These are phyloP conservation scores for Holothuria leucospilota DNA, from an alignment of 53 echinoderm and acorn worm genomes.

Conservation along the genomic window DNA sequence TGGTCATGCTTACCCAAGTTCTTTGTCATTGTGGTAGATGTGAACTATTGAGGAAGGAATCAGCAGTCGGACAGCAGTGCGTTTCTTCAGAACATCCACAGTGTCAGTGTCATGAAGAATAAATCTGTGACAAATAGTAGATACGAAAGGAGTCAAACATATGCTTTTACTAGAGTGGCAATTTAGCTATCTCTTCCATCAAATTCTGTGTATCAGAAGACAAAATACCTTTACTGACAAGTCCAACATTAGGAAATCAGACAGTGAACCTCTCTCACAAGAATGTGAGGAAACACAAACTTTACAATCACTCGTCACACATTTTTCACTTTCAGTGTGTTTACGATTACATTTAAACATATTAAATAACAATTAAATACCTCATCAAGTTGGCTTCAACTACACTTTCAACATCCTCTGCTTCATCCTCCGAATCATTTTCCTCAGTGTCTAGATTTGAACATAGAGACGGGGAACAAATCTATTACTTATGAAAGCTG, in stretches of 20 bases:
- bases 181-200: no score
- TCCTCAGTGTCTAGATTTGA: constrained; percentile 50
- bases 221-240: background rate
- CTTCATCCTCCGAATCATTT: constrained; percentile 91
- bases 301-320: no score
- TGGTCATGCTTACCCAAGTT: constrained; percentile 68
- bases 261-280: background rate
- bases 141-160: background rate
- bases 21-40: constrained; percentile 75
- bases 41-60: constrained; percentile 91
- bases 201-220: background rate
- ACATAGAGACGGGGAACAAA: background rate
- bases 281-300: background rate
- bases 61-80: constrained; percentile 84
- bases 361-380: constrained; percentile 25
- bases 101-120: constrained; percentile 82
- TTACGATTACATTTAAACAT: no score
- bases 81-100: constrained; percentile 87
- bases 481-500: no score
- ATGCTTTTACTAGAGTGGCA: no score
- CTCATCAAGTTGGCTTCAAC: constrained; percentile 80
- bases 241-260: background rate
- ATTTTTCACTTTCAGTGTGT: no score
- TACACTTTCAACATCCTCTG: constrained; percentile 76
- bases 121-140: constrained; percentile 61